A percentile compares a stretch with the other conserved stretches of the same genome.
phyloP scores from a whole-genome alignment of 2,113 vertebrate species.

The Chlamydotis undulata region DNA sequence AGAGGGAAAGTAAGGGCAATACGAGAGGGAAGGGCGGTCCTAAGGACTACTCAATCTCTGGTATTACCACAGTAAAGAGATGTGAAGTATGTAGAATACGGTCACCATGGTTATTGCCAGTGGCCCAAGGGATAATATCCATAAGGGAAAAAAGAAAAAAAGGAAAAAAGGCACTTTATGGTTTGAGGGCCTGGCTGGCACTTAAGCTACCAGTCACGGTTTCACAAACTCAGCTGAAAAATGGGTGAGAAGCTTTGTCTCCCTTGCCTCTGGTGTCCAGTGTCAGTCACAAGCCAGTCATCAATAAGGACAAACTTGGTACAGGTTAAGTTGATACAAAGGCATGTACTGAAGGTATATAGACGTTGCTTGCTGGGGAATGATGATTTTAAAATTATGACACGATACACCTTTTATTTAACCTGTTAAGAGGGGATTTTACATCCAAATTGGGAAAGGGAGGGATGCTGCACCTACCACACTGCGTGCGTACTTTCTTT shows the following conservation, averaged over 20 bases:
- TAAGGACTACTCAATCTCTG: background rate
- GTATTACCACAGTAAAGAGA: background rate
- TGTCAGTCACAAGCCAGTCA: background rate
- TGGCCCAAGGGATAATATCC: background rate
- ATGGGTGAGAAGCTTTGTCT: background rate
- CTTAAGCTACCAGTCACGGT: background rate
- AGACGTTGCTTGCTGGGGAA: background rate
- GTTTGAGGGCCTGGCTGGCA: background rate
- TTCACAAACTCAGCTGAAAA: background rate
- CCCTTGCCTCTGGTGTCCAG: background rate
- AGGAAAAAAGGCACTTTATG: background rate
- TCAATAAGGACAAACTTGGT: background rate
- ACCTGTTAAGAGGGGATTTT: background rate
- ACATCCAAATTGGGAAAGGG: background rate
- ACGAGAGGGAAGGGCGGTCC: background rate
- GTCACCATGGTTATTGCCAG: background rate
- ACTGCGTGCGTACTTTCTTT: background rate
- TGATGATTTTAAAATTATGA: fast-evolving
- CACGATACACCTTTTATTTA: background rate
- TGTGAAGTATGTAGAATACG: background rate
- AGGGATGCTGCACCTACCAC: background rate
- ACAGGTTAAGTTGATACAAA: background rate
- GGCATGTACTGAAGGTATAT: background rate
- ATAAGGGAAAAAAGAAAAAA: background rate
- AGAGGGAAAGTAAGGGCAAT: background rate